These are phyloP conservation scores for Meandrusa payeni DNA, from an alignment of 2,888 invertebrate genomes.

Conservation along the genomic window DNA sequence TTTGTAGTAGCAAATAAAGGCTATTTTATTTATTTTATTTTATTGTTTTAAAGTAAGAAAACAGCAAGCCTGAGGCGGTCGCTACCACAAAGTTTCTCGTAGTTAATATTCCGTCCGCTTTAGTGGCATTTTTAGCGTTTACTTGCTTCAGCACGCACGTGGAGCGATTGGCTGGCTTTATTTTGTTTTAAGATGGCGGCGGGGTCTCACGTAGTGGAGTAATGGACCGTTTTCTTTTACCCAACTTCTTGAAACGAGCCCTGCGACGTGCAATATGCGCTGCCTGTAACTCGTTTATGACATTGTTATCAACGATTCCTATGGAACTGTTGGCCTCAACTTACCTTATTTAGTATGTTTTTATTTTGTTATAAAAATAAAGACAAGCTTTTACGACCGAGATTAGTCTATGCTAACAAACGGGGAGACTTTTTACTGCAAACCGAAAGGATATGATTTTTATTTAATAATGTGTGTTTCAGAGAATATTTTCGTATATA, in stretches of 20 bases:
- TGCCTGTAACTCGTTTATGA: conserved; percentile 17
- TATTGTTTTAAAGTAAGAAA: no score
- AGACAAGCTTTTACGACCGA: no score
- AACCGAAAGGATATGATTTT: no score
- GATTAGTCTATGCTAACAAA: no score
- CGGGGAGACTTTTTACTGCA: no score
- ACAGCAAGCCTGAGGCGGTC: background rate
- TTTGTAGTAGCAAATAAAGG: no score
- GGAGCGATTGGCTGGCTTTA: conserved; percentile 17
- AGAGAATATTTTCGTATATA: no score
- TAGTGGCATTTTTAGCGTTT: conserved; percentile 19
- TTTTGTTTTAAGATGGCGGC: conserved; percentile 21
- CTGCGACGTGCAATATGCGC: conserved; percentile 20
- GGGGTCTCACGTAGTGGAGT: conserved; percentile 22
- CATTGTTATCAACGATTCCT: conserved; percentile 18
- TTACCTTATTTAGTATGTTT: no score
- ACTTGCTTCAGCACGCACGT: conserved; percentile 21
- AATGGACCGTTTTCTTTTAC: conserved; percentile 22
- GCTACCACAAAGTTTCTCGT: conserved; percentile 5
- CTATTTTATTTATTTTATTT: no score
- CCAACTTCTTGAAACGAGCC: conserved; percentile 12
- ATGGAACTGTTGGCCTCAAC: background rate
- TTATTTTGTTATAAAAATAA: no score
- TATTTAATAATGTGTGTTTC: no score
- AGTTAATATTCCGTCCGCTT: conserved; percentile 19